Evolutionary conservation across 2,797 vertebrate species (phyloP), one percentile per base, ranked within the genome.

Genomic region (Caiman crocodilus): DNA sequence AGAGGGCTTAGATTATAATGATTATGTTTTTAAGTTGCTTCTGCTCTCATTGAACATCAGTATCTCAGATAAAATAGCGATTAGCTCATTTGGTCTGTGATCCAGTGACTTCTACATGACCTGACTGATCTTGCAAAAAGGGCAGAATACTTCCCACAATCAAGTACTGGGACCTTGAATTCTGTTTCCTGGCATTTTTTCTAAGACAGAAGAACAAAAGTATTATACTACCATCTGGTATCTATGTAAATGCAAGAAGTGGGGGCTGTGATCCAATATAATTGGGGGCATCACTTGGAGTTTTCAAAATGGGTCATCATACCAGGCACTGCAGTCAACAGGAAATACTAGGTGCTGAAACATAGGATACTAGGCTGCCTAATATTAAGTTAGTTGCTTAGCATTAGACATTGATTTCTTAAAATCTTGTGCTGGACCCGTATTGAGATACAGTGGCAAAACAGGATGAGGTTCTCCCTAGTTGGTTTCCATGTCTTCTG

Each of bases 221-320:
- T 42, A 42, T 42, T 42, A 42, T 42, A 64, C 26, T 15, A 26
- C 28, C 26, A 28, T 42, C 17, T 65, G 26, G 28, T 65, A 30
- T 65, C 25, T 8, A 12, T 20, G 18, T 58, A 76, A 58, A 76
- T 21, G 20, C 56, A 30, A 69, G 35, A 21, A 23, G 2, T 59
- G 5, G 7, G 3, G 60, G 61, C 42, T 42, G 42, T 42, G 42
- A 9, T 42, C 42, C 42, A 42, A 9, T 42, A 42, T 42, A 42
- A 2, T 1, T 67, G 5, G 4, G 4, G 3, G 42, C 75, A 15
- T 26, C 4, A 50, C 0, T 7, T 83, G 55, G 1, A 23, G 59
- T 17, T 61, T 87, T 79, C 3, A 84, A 86, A 79, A 4, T 23
- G 25, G 59, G 16, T 61, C 59, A 61, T 61, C 21, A 61, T 23